These are phyloP conservation scores for Sinella curviseta DNA, from an alignment of 1,140 invertebrate species.

Conservation along the genomic window DNA sequence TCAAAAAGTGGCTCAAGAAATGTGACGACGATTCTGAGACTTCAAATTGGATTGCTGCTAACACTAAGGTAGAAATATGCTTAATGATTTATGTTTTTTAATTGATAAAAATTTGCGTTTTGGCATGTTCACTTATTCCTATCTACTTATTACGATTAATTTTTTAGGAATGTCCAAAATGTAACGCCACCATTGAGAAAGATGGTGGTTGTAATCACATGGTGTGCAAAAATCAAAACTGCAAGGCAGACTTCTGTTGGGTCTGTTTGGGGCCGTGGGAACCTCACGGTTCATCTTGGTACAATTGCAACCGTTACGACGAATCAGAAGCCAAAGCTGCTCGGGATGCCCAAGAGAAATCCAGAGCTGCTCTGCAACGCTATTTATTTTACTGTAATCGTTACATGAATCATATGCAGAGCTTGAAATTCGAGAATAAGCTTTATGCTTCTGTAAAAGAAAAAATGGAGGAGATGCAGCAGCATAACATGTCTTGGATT, in stretches of 20 bases:
- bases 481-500: constrained; percentile 99
- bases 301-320: constrained; percentile 95
- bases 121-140: not conserved
- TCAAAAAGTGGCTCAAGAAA: constrained; percentile 98
- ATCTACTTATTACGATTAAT: not conserved
- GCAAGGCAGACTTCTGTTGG: constrained; percentile 98
- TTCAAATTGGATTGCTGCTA: constrained; percentile 98
- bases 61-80: constrained; percentile 76
- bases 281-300: constrained; percentile 96
- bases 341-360: constrained; percentile 91
- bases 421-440: constrained; percentile 96
- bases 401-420: constrained; percentile 99
- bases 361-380: constrained; percentile 83
- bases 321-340: constrained; percentile 95
- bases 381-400: constrained; percentile 99
- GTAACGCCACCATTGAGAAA: constrained; percentile 96
- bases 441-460: constrained; percentile 89
- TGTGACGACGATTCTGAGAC: constrained; percentile 99
- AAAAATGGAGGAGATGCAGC: constrained; percentile 99
- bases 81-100: not conserved
- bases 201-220: constrained; percentile 99
- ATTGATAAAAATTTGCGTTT: not conserved
- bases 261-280: constrained; percentile 98
- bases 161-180: constrained; percentile 88
- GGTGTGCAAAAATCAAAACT: constrained; percentile 98